Evolutionary conservation across 2,797 vertebrate genomes (phyloP), one percentile per base, ranked within the genome.

Genomic region (Odontamblyopus lacepedii): DNA sequence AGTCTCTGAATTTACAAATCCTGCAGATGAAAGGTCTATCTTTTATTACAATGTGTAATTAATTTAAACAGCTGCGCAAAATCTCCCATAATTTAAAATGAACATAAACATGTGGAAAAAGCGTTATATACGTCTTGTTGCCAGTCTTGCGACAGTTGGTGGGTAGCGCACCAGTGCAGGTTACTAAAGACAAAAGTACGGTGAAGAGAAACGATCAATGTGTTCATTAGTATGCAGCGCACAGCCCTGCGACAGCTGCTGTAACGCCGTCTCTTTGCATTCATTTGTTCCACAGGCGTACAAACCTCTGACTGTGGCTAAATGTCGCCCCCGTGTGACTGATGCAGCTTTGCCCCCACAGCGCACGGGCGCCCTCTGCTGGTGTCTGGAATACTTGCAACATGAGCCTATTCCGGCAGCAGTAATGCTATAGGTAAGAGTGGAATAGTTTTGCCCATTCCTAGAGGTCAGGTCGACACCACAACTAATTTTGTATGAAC

Each of bases 211-310:
- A 41, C 73, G 74, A 88, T 88, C 87, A 81, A 83, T 89, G 84
- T 55, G 70, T 83, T 89, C 87, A 91, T 92, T 91, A 90, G 88
- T 91, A 92, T 91, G 86, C 91, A 23, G 68, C 23, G 76, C 91
- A 83, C 87, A 86, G 72, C 84, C 85, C 51, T 91, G 90, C 89
- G 90, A 91, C 91, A 92, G 90, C 89, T 91, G 91, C 89, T 83
- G 79, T 73, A 53, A 83, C 85, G 64, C 77, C 80, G 79, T 74
- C 75, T 83, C 70, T 79, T 68, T 86, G 86, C 87, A 80, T 75
- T 67, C 70, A 76, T 90, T 89, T 85, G 82, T 83, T 85, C 64
- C 78, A 81, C 72, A 69, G 66, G 32, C 80, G 44, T 61, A 29
- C 60, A 1, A 53, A 41, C 30, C 30, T 15, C 26, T 1, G 7